Conservation (phyloP, 2,797 vertebrate species). For the Melanotaenia maccullochi region DNA sequence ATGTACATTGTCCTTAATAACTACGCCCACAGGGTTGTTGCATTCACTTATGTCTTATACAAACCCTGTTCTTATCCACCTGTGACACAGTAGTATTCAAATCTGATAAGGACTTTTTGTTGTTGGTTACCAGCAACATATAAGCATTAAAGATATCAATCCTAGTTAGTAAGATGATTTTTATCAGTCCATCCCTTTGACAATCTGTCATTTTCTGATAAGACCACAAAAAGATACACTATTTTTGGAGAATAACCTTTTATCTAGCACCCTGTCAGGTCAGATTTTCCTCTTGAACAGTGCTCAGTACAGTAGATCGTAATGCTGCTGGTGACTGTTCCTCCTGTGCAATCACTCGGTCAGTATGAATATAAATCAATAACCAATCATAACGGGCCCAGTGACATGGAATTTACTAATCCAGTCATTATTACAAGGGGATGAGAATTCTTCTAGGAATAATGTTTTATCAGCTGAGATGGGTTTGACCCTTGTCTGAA, state of each 20-base stretch:
- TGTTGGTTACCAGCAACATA: slow-evolving; percentile 7
- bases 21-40: slow-evolving; percentile 9
- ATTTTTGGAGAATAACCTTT: slow-evolving; percentile 24
- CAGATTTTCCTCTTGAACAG: slow-evolving; percentile 32
- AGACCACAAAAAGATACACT: background rate
- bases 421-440: slow-evolving; percentile 15
- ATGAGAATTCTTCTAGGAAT: slow-evolving; percentile 17
- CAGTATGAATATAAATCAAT: slow-evolving; percentile 32
- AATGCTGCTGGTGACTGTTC: slow-evolving; percentile 32
- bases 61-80: slow-evolving; percentile 15
- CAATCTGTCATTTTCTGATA: slow-evolving; percentile 16
- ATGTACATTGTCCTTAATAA: slow-evolving; percentile 23
- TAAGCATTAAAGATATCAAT: background rate
- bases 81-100: slow-evolving; percentile 6
- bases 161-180: slow-evolving; percentile 9
- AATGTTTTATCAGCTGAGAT: slow-evolving; percentile 6
- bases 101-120: slow-evolving; percentile 1
- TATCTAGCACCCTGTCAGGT: slow-evolving; percentile 32
- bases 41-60: slow-evolving; percentile 24
- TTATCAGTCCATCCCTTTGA: slow-evolving; percentile 10
- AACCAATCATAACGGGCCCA: slow-evolving; percentile 28
- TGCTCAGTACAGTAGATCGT: slow-evolving; percentile 14
- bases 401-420: slow-evolving; percentile 21
- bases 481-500: slow-evolving; percentile 12
- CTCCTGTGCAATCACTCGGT: slow-evolving; percentile 19